phyloP scores from a whole-genome alignment of 2,797 vertebrate genomes.

The Neosilurus hyrtlii region DNA sequence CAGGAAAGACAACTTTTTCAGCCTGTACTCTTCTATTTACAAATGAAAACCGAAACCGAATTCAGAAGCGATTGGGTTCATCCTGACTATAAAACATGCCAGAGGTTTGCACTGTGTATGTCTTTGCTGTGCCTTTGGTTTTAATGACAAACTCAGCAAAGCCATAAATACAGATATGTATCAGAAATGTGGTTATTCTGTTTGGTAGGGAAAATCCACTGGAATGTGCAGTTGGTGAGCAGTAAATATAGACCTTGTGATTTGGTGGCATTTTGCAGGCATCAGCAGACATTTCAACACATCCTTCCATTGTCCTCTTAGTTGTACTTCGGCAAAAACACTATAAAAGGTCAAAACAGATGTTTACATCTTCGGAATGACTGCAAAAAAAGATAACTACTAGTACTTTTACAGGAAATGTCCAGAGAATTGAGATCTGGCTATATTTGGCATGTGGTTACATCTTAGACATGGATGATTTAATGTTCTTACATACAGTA shows the following conservation, averaged over 20 bases:
- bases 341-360: slow-evolving; percentile 51
- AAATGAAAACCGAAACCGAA: slow-evolving; percentile 7
- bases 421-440: not conserved
- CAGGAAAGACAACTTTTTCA: slow-evolving; percentile 27
- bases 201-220: slow-evolving; percentile 12
- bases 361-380: slow-evolving; percentile 1
- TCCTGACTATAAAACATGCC: not conserved
- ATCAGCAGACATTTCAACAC: slow-evolving; percentile 39
- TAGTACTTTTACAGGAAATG: slow-evolving; percentile 19
- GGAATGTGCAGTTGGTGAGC: slow-evolving; percentile 34
- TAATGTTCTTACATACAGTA: not conserved
- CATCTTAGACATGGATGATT: not conserved
- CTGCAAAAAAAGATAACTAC: not conserved
- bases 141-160: not conserved
- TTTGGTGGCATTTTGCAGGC: slow-evolving; percentile 4
- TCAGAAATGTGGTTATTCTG: slow-evolving; percentile 17
- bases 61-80: not conserved
- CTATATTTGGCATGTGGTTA: not conserved
- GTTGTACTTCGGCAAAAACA: slow-evolving; percentile 50
- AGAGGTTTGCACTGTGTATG: not conserved
- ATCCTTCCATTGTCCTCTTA: slow-evolving; percentile 70
- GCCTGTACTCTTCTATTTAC: not conserved
- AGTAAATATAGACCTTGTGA: slow-evolving; percentile 10
- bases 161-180: slow-evolving; percentile 10
- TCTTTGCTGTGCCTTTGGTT: not conserved